Base-by-base conservation (phyloP, 2,797 vertebrate genomes). In the Gymnodraco acuticeps region DNA sequence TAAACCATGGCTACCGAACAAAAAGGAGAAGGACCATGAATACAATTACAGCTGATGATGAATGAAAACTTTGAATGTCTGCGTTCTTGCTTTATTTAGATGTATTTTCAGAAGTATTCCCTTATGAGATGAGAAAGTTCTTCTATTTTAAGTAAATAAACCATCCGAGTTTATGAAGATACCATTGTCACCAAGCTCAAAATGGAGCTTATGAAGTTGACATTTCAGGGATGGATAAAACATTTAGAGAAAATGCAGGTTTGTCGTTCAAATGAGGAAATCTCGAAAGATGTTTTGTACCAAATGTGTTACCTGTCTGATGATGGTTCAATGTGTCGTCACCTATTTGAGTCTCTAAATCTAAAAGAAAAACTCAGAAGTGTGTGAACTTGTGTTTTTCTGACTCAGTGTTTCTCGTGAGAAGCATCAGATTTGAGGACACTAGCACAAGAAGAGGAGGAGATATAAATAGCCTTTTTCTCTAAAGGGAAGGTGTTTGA, bases 401-500 rank as follows among this genome's bases (percentile, higher is more conserved):
- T 38, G 70, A 77, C 43, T 38, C 72, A 53, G 27, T 48, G 12
- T 53, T 64, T 42, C 61, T 43, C 50, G 61, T 51, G 6, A 66
- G 50, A 42, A 45, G 11, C 5, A 59, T 64, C 20, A 16, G 7
- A 47, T 54, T 15, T 13, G 31, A 73, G 51, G n/a, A 58, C 48
- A 43, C 12, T 43, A 59, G 52, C 23, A 46, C 38, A n/a, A 33
- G 58, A 77, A 53, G 60, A 77, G 42, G 78, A 43, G 52, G 48
- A 60, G 20, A 64, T 77, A 77, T 73, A 69, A 64, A 73, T 42
- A 72, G 14, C 54, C 38, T 42, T 56, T 52, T 41, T 67, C 51
- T 66, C 10, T 69, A 11, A 45, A 61, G 55, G 16, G 15, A 63
- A n/a, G 52, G 33, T 56, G 3, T 70, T 69, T 76, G 23, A 70